Conservation (phyloP, 30 jellyfish, hydroid and myxozoan species). For the Cassiopea andromeda region DNA sequence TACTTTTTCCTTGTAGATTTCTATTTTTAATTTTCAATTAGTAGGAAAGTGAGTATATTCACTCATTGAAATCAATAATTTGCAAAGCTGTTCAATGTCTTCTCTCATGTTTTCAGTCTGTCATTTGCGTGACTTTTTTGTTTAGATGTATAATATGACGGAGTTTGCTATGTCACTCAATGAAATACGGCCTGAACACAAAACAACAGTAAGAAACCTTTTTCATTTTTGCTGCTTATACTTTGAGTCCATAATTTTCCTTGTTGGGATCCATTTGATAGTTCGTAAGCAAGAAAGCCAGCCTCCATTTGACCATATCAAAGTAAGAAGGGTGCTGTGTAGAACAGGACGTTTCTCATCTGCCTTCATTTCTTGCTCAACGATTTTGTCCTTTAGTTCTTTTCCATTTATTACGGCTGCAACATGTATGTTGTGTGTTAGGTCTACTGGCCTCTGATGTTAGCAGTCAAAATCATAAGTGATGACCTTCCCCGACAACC, state of each 20-base stretch:
- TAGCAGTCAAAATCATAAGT: no score
- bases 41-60: neutral
- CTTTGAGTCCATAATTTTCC: neutral
- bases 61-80: no score
- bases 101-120: neutral
- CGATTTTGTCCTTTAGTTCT: no score
- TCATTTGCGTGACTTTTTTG: neutral
- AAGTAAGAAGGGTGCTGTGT: no score
- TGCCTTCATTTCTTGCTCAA: no score
- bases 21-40: neutral
- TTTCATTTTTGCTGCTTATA: neutral
- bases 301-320: no score
- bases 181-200: constrained; percentile 64
- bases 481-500: no score
- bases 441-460: no score
- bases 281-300: no score
- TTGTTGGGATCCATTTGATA: neutral
- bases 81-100: neutral
- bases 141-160: constrained; percentile 81
- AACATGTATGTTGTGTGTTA: no score
- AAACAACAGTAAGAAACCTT: constrained; percentile 24
- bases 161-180: constrained; percentile 79
- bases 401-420: no score
- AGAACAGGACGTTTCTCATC: no score
- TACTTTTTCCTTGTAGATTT: neutral